Base-by-base conservation (phyloP, 2,797 vertebrate species). In the Alauda arvensis region DNA sequence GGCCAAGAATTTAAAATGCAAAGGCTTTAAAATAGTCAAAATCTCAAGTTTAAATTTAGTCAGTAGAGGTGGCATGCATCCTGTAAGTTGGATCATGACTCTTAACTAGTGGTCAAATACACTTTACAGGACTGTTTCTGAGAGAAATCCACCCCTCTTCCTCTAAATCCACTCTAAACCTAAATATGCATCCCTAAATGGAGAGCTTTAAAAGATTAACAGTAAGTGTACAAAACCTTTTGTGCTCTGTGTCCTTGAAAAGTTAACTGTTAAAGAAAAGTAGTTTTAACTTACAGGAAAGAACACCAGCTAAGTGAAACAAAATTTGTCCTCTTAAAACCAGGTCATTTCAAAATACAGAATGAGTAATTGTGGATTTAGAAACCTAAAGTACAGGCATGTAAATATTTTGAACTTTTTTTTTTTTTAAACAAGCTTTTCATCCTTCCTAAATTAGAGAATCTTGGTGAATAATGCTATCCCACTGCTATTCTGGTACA, bases 401-500 rank as follows among this genome's bases (percentile, higher is more conserved):
- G 33, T 40, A 90, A 90, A 92, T 90, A 91, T 83, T 90, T 83
- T 77, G 34, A 74, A 79, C 10, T 68, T 71, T 29, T 39, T 46
- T 23, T 23, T 55, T 81, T 65, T 79, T 87, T 85, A 60, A 77
- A 49, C 24, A 70, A 57, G n/a, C 11, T 82, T 86, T 93, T 88
- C 31, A 68, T 60, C 21, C 34, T 63, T 61, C 57, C 25, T 75
- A 79, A 88, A 83, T n/a, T 55, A 66, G 62, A 80, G 62, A 52
- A 80, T 59, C 52, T 66, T 55, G 26, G 48, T 77, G 65, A 94
- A 66, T 77, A 91, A 90, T 70, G 48, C 61, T 40, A 74, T 42
- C 25, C 53, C 43, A 61, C 14, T 88, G 62, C 76, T 87, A 92
- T 84, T 91, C 74, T 79, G 55, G 82, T 88, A n/a, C 24, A 84